A percentile compares a stretch with the other conserved stretches of the same genome.
phyloP scores from a whole-genome alignment of 1,140 invertebrate genomes.

The Melipona quadrifasciata region DNA sequence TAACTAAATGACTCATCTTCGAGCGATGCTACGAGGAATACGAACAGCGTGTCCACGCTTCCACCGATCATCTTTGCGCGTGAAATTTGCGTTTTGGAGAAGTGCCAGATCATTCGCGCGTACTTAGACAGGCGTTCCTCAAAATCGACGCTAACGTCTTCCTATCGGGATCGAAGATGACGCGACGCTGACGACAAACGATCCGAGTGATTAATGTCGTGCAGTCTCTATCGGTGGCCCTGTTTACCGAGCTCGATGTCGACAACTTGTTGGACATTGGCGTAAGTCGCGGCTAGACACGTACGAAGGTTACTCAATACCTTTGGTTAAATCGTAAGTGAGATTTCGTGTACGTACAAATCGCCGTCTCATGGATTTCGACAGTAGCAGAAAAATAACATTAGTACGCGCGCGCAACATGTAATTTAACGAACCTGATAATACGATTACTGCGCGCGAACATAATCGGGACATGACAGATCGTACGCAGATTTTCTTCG shows the following conservation, averaged over 20 bases:
- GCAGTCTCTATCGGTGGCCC: background rate
- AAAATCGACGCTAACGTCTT: slow-evolving; percentile 16
- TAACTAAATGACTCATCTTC: slow-evolving; percentile 38
- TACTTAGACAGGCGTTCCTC: background rate
- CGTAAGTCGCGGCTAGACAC: slow-evolving; percentile 46
- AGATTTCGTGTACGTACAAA: background rate
- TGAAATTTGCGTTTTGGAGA: slow-evolving; percentile 36
- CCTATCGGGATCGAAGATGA: slow-evolving; percentile 32
- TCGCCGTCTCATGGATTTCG: background rate
- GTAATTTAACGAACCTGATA: slow-evolving; percentile 16
- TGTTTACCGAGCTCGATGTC: slow-evolving; percentile 38
- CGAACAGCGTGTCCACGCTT: slow-evolving; percentile 39
- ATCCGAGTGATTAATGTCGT: slow-evolving; percentile 36
- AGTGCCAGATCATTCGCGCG: slow-evolving; percentile 18
- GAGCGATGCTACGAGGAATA: slow-evolving; percentile 12
- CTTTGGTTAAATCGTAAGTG: background rate
- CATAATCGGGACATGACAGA: background rate
- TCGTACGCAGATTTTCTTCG: background rate
- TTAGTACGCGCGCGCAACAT: background rate
- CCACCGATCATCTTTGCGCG: slow-evolving; percentile 12
- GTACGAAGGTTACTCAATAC: slow-evolving; percentile 30
- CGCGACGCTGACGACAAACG: background rate
- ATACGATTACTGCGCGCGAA: background rate
- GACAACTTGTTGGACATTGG: slow-evolving; percentile 67
- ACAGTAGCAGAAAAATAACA: background rate